Evolutionary conservation across 2,797 vertebrate species (phyloP).

Genomic region (Psittacula echo): DNA sequence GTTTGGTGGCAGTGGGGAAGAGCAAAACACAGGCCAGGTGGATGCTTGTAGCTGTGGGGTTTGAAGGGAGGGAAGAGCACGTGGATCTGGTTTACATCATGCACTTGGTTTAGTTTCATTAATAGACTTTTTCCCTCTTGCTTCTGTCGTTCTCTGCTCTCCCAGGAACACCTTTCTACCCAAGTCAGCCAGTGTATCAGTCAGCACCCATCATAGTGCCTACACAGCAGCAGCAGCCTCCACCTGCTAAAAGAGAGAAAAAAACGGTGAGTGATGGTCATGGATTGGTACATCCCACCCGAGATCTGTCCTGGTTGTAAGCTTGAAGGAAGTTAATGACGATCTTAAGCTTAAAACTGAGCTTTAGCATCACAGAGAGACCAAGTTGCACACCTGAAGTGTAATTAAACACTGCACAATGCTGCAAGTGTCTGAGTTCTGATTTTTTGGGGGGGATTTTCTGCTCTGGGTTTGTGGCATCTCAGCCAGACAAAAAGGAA

Average conservation of each 20-base stretch:
- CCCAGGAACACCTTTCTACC: constrained; percentile 90
- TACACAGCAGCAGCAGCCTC: constrained; percentile 90
- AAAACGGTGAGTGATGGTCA: constrained; percentile 87
- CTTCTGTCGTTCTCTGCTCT: constrained; percentile 7
- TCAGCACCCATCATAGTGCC: constrained; percentile 97
- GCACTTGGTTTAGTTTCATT: accelerated
- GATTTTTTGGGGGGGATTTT: accelerated
- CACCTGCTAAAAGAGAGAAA: constrained; percentile 95
- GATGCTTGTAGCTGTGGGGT: too few species aligned
- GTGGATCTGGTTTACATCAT: too few species aligned
- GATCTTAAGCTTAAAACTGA: background rate
- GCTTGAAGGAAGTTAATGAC: accelerated
- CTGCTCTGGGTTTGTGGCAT: background rate
- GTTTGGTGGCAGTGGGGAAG: background rate
- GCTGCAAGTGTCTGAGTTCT: background rate
- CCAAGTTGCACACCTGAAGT: background rate
- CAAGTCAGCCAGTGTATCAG: constrained; percentile 93
- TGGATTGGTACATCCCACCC: background rate
- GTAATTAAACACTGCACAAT: background rate
- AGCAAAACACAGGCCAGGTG: background rate
- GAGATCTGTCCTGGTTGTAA: background rate
- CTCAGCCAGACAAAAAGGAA: background rate
- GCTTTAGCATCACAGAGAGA: background rate
- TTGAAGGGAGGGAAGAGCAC: background rate
- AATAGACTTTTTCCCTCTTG: background rate